These are phyloP conservation scores for Dipodomys merriami DNA, from an alignment of 2,113 vertebrate genomes.

Conservation along the genomic window DNA sequence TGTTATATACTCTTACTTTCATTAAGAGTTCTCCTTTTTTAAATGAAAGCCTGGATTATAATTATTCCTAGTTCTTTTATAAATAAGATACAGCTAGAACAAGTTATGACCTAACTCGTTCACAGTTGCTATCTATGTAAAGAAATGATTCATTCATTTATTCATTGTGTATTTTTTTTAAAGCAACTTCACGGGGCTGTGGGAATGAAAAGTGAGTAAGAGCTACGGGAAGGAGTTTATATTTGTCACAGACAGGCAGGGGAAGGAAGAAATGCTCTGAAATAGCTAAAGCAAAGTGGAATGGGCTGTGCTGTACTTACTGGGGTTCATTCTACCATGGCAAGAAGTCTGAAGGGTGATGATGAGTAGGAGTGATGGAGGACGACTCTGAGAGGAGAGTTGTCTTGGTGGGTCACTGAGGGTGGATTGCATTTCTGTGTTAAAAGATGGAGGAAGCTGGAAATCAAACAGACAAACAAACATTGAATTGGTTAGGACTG, in stretches of 20 bases:
- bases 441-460: not conserved
- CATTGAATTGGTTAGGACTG: not conserved
- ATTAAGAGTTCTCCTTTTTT: not conserved
- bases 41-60: conserved; percentile 22
- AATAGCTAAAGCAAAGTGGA: not conserved
- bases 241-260: not conserved
- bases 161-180: conserved; percentile 19
- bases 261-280: not conserved
- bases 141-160: conserved; percentile 69
- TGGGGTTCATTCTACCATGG: not conserved
- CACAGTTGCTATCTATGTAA: conserved; percentile 44
- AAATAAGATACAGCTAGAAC: conserved; percentile 11
- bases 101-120: conserved; percentile 42
- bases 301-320: not conserved
- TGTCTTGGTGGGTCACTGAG: not conserved
- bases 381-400: conserved; percentile 44
- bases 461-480: not conserved
- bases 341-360: conserved; percentile 15
- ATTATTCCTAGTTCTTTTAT: conserved; percentile 68
- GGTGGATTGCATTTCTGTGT: conserved; percentile 41
- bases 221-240: conserved; percentile 13
- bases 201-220: conserved; percentile 37
- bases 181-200: not conserved
- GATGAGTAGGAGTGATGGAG: conserved; percentile 26
- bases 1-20: conserved; percentile 31